phyloP scores from a whole-genome alignment of 1,140 invertebrate genomes.

The Whitmania pigra region DNA sequence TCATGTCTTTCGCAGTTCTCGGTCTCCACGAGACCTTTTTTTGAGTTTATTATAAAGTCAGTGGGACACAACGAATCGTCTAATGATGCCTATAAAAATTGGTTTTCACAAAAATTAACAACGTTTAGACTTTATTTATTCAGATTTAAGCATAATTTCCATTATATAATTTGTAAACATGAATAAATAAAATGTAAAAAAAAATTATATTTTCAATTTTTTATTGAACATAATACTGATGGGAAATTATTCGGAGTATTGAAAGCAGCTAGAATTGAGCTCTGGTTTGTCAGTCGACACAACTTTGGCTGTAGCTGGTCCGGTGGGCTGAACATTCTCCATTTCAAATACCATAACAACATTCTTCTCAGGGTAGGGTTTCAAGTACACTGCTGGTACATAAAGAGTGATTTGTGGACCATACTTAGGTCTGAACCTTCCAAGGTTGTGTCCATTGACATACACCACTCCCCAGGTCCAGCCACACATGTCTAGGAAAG shows the following conservation, averaged over 20 bases:
- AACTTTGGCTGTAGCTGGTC: background rate
- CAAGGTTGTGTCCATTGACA: slow-evolving; percentile 35
- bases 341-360: slow-evolving; percentile 28
- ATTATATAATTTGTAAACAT: too few species aligned
- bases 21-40: too few species aligned
- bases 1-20: too few species aligned
- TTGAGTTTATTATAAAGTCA: too few species aligned
- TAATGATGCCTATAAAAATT: too few species aligned
- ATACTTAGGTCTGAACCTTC: slow-evolving; percentile 35
- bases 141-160: too few species aligned
- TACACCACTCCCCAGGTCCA: slow-evolving; percentile 35
- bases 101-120: too few species aligned
- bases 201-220: background rate
- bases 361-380: slow-evolving; percentile 14
- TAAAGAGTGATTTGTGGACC: slow-evolving; percentile 38
- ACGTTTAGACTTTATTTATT: too few species aligned
- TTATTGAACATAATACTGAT: background rate
- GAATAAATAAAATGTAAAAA: background rate
- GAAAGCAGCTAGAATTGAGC: background rate
- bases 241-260: background rate
- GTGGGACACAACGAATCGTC: too few species aligned
- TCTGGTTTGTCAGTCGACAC: background rate
- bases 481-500: slow-evolving; percentile 30
- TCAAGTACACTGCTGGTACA: slow-evolving; percentile 30
- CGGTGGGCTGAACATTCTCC: slow-evolving; percentile 27